Evolutionary conservation across 2,888 invertebrate species (phyloP).

Genomic region (Tetanocera ferruginea): DNA sequence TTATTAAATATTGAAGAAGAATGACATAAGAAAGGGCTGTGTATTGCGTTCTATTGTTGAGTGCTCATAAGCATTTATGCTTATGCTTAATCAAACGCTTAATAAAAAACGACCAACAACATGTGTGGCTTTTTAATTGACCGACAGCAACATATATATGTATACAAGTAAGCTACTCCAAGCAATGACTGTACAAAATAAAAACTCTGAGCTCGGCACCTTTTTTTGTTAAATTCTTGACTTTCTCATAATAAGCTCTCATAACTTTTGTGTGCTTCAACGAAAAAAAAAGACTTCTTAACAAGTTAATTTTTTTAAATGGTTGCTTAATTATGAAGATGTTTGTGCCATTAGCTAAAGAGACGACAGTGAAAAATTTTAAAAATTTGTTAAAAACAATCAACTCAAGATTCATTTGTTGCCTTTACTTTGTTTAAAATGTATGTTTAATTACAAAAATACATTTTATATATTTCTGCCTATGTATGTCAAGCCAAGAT

Average conservation of each 20-base stretch:
- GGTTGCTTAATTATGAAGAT: background rate
- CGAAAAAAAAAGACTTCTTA: background rate
- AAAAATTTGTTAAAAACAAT: too few relatives aligned
- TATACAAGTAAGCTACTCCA: background rate
- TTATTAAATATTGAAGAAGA: background rate
- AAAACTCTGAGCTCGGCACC: background rate
- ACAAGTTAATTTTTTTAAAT: conserved; percentile 3
- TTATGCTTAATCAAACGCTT: conserved; percentile 21
- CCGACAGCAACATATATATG: background rate
- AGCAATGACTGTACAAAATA: background rate
- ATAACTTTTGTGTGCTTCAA: background rate
- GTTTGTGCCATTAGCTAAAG: background rate
- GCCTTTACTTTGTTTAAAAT: too few relatives aligned
- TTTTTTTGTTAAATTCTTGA: background rate
- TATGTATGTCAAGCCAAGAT: too few relatives aligned
- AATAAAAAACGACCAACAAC: conserved; percentile 34
- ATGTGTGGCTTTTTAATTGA: conserved; percentile 44
- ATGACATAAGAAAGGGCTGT: background rate
- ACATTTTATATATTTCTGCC: too few relatives aligned
- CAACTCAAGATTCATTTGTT: too few relatives aligned
- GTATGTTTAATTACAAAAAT: too few relatives aligned
- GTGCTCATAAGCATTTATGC: background rate
- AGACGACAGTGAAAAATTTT: background rate
- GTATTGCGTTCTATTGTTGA: background rate
- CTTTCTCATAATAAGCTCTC: background rate